Base-by-base conservation (phyloP, 2,113 vertebrate species). In the Neoarius graeffei region DNA sequence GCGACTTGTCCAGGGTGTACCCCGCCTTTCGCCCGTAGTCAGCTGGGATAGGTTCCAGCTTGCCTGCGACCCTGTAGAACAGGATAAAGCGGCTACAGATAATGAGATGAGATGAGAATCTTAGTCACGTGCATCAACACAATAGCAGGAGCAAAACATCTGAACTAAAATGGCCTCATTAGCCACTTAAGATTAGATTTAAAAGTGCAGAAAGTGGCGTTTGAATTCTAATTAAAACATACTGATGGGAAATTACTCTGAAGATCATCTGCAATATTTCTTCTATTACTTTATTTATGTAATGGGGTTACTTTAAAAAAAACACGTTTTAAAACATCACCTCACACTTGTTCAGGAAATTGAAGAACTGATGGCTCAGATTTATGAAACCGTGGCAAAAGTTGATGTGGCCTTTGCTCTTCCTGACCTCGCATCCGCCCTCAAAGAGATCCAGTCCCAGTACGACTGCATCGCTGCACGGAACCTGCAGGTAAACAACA, bases 391-490 rank as follows among this genome's bases (percentile, higher is more conserved):
- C 20, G 87, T 91, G 74, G 84, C 93, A 80, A 94, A 92, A 60
- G 91, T 94, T 0, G 86, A 94, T 62, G n/a, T 95, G 89, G 94
- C 86, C 50, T 96, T 94, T 90, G 94, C 94, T 88, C 93, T 95
- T 67, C 95, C 84, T 1, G 95, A 97, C 92, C 95, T 97, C 83
- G 94, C 95, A 85, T 91, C 96, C 85, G 96, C 97, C 92, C 93
- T 97, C 84, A 96, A 93, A 90, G 95, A 97, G 92, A 95, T 96
- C 86, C 96, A 96, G 92, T 94, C 94, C 87, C 92, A 96, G 85
- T 95, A 97, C 69, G 94, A 97, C 94, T 95, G 93, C 94, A 97
- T 97, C 0, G 88, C 95, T 11, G 95, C 95, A 85, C 95, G 96
- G 90, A 96, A 98, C 94, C 95, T 98, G 89, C 95, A 97, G 96